Base-by-base conservation (phyloP, 2,888 invertebrate species). In the Penaeus monodon region DNA sequence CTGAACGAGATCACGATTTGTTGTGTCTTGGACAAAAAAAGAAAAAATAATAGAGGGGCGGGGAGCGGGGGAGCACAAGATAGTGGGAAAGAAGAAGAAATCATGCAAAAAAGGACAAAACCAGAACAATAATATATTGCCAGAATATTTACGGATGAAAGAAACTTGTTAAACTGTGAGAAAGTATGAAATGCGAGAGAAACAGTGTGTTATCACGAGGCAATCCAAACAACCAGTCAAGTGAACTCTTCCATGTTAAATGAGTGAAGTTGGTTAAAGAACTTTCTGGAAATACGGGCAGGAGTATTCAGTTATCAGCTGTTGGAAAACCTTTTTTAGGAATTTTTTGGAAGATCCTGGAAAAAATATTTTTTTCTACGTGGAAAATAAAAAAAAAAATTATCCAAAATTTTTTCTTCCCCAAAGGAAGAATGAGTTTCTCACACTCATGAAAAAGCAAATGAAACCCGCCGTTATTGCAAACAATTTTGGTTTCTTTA, bases 371-470 rank as follows among this genome's bases (percentile, higher is more conserved):
- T n/a, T n/a, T 81, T 66, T 81, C 49, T 81, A 44, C 65, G 64
- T 14, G 33, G 66, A 64, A 68, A 70, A 29, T 82, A 65, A n/a
- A n/a, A n/a, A n/a, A n/a, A n/a, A n/a, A n/a, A n/a, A 64, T 79
- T 65, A 29, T 29, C 76, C 64, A 33, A n/a, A n/a, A n/a, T n/a
- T n/a, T n/a, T 74, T 76, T 22, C 66, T 27, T 44, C 79, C n/a
- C n/a, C n/a, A n/a, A n/a, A n/a, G 68, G 79, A 44, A 77, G 76
- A 77, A 77, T 63, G 27, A 12, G 65, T 49, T 74, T 65, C 70
- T 57, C 73, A 79, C 80, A n/a, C 66, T 80, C 80, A 81, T 85
- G 85, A 74, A 85, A 85, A 85, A 85, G 85, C 81, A 84, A 70
- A 85, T 20, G 33, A 85, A 70, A 80, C 33, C 22, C 65, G 44